phyloP scores from a whole-genome alignment of 2,113 vertebrate species.

The Leptocoma aspasia region DNA sequence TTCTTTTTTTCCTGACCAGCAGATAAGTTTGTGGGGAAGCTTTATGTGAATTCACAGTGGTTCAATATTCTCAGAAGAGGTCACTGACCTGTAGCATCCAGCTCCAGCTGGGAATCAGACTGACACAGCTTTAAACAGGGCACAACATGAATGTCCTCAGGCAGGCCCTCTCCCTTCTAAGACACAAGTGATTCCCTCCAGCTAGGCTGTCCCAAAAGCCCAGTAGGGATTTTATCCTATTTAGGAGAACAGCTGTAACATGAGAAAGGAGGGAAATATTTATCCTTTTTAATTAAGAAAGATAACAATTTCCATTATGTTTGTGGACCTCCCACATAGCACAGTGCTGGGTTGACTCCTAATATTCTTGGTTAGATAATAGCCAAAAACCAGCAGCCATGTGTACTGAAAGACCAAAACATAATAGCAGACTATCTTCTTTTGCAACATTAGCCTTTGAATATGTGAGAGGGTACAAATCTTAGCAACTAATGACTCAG shows the following conservation, averaged over 20 bases:
- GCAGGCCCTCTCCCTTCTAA: background rate
- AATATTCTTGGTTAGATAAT: background rate
- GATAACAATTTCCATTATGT: slow-evolving; percentile 38
- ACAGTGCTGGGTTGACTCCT: background rate
- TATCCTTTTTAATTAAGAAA: slow-evolving; percentile 48
- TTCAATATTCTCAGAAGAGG: background rate
- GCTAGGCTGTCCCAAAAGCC: background rate
- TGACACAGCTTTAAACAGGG: background rate
- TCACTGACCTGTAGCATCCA: background rate
- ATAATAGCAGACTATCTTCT: background rate
- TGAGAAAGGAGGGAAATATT: slow-evolving; percentile 41
- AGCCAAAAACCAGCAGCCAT: background rate
- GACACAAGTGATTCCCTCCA: background rate
- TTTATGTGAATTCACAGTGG: background rate
- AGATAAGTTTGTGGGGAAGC: background rate
- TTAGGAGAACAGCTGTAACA: slow-evolving; percentile 32
- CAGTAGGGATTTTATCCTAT: background rate
- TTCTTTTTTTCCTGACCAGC: background rate
- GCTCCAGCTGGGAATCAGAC: background rate
- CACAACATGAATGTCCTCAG: background rate
- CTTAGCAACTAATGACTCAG: background rate
- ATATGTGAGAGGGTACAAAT: background rate
- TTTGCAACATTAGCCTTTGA: background rate
- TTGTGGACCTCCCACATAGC: slow-evolving; percentile 16
- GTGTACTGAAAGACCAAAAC: background rate